A percentile compares a stretch with the other conserved stretches of the same genome.
phyloP scores from a whole-genome alignment of 2,888 invertebrate genomes.

The Chrysomela aeneicollis region DNA sequence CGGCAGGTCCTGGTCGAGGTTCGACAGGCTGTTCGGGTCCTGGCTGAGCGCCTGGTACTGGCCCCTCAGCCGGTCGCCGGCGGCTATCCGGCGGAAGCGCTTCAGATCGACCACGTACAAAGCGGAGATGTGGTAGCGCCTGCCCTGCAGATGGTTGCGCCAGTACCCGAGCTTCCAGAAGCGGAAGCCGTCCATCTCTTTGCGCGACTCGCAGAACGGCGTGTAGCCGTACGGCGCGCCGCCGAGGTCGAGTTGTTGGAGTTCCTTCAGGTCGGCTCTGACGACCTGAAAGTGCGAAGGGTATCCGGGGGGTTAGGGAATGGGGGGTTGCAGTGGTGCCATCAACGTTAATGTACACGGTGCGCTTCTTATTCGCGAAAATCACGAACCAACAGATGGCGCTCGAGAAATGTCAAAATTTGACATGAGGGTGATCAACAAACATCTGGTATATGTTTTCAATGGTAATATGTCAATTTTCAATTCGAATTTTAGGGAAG shows the following conservation, averaged over 20 bases:
- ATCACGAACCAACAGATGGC: too few species aligned
- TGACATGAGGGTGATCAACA: too few species aligned
- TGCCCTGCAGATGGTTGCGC: slow-evolving; percentile 95
- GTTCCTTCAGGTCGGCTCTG: slow-evolving; percentile 89
- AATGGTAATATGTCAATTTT: too few species aligned
- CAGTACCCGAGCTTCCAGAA: slow-evolving; percentile 99
- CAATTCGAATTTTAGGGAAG: too few species aligned
- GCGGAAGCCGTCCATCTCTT: slow-evolving; percentile 98
- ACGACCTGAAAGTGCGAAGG: slow-evolving; percentile 83
- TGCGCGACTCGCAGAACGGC: slow-evolving; percentile 97
- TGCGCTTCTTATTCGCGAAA: too few species aligned
- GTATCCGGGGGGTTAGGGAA: not conserved
- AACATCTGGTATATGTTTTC: too few species aligned
- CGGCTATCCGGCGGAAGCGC: slow-evolving; percentile 95
- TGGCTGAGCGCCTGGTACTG: slow-evolving; percentile 99
- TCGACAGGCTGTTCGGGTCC: slow-evolving; percentile 98
- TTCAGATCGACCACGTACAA: slow-evolving; percentile 97
- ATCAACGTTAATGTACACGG: too few species aligned
- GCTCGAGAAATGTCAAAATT: too few species aligned
- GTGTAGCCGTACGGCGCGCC: slow-evolving; percentile 98
- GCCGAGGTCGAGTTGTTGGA: slow-evolving; percentile 89
- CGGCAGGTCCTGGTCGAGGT: slow-evolving; percentile 91
- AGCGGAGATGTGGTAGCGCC: slow-evolving; percentile 93
- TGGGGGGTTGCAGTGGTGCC: too few species aligned
- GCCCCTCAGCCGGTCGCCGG: slow-evolving; percentile 95